Evolutionary conservation across 2,797 vertebrate species (phyloP), one percentile per base, ranked within the genome.

Genomic region (Hyperoplus lanceolatus): DNA sequence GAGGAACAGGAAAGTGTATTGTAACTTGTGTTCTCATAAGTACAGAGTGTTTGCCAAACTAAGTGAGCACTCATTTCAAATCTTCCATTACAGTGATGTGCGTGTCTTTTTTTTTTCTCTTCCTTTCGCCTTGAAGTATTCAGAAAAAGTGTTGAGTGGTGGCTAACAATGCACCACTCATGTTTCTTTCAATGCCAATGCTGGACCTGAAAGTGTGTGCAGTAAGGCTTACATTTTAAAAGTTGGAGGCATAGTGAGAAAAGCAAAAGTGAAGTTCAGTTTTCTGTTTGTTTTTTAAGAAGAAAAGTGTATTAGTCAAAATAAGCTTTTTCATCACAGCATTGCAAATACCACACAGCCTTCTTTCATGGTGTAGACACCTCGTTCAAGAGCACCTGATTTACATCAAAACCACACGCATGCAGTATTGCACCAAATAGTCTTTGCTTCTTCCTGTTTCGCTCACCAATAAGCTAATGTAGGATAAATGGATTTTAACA

Each of bases 291-390:
- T 29, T 29, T 29, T 29, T 29, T 29, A 62, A 66, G 65, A 50
- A 50, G 42, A 59, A 9, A 55, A 57, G 15, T 38, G 29, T 1
- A 11, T 8, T 21, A 58, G 63, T 65, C 29, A 50, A 51, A 66
- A 66, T 66, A 54, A 77, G 42, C 38, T 4, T 73, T 42, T 29
- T 51, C 43, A 38, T 49, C 36, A 53, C 63, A 57, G 41, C 13
- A 3, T n/a, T 21, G 39, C 4, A 16, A 46, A 67, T 56, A 62
- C 4, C 42, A 29, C 18, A 10, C 11, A 21, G 58, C 61, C 14
- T 11, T 42, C 38, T 62, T 51, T 75, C 56, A 67, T 16, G 60
- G 45, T 3, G n/a, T 15, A 42, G 36, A 53, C 38, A 55, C 15
- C 51, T 58, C 39, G 2, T 72, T 45, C 72, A 61, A 65, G 8